These are phyloP conservation scores for Tubulanus polymorphus DNA, from an alignment of 2,888 invertebrate genomes.

Conservation along the genomic window DNA sequence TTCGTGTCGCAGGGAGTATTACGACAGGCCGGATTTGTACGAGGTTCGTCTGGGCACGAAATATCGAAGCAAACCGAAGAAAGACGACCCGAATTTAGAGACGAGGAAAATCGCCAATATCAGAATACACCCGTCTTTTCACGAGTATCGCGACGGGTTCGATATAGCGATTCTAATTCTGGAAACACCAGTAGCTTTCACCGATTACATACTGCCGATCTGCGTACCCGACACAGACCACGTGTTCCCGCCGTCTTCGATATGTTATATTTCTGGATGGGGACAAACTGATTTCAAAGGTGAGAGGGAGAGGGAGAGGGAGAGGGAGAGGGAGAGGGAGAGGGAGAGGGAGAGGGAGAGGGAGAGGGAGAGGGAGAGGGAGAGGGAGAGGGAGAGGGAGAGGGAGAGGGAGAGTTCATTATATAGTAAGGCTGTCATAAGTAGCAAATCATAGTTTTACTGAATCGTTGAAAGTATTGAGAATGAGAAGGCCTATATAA, in stretches of 20 bases:
- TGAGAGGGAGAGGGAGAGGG: no score
- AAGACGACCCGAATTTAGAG: not conserved
- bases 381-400: no score
- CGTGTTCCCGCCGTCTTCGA: slow-evolving; percentile 22
- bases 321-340: no score
- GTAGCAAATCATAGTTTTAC: no score
- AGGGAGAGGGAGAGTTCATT: no score
- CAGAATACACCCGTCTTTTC: not conserved
- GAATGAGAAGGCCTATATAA: no score
- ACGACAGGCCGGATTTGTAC: not conserved
- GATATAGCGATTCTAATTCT: slow-evolving; percentile 36
- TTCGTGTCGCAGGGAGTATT: not conserved
- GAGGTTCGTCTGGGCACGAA: not conserved
- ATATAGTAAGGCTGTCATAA: no score
- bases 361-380: no score
- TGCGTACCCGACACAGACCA: slow-evolving; percentile 32
- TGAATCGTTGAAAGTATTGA: no score
- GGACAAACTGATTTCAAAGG: slow-evolving; percentile 26
- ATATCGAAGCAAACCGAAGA: not conserved
- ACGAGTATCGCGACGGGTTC: slow-evolving; percentile 12
- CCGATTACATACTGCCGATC: slow-evolving; percentile 32
- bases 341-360: no score
- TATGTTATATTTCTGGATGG: slow-evolving; percentile 34
- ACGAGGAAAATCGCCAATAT: not conserved
- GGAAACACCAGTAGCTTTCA: slow-evolving; percentile 26